Conservation (phyloP, 1,140 invertebrate species). For the Drosophila parvula region DNA sequence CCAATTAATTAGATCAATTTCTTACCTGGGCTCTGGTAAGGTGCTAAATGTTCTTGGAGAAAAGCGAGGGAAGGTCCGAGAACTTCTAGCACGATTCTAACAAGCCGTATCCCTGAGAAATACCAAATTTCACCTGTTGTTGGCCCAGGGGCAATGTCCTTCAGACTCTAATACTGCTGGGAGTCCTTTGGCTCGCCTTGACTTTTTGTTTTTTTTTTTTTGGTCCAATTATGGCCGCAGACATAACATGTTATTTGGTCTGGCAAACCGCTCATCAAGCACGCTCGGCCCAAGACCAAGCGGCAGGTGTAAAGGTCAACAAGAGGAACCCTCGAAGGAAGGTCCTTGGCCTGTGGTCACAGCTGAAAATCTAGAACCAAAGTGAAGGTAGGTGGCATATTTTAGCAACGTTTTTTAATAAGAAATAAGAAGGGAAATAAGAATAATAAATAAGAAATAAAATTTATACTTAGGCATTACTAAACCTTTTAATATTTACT, state of each 20-base stretch:
- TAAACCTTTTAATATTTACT: neutral
- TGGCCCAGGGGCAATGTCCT: conserved; percentile 48
- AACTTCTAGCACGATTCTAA: conserved; percentile 42
- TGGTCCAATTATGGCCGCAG: conserved; percentile 41
- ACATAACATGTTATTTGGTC: conserved; percentile 63
- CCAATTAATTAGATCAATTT: neutral
- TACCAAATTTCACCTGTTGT: conserved; percentile 66
- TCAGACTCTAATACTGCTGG: neutral
- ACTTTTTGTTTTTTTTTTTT: conserved; percentile 30
- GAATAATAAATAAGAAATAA: neutral
- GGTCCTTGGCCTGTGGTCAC: conserved; percentile 41
- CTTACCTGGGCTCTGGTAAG: neutral
- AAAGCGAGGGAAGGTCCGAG: neutral
- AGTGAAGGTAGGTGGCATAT: neutral
- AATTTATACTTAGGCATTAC: neutral
- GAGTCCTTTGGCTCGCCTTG: conserved; percentile 16
- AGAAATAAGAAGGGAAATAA: no score
- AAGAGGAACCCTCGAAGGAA: neutral
- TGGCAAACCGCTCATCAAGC: conserved; percentile 48
- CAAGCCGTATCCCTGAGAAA: conserved; percentile 58
- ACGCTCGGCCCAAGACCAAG: neutral
- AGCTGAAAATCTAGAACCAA: conserved; percentile 43
- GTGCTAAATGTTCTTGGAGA: conserved; percentile 9
- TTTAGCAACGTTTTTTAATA: neutral
- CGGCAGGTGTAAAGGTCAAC: conserved; percentile 65